Conservation (phyloP, 1,140 invertebrate species). For the Drosophila burlai region DNA sequence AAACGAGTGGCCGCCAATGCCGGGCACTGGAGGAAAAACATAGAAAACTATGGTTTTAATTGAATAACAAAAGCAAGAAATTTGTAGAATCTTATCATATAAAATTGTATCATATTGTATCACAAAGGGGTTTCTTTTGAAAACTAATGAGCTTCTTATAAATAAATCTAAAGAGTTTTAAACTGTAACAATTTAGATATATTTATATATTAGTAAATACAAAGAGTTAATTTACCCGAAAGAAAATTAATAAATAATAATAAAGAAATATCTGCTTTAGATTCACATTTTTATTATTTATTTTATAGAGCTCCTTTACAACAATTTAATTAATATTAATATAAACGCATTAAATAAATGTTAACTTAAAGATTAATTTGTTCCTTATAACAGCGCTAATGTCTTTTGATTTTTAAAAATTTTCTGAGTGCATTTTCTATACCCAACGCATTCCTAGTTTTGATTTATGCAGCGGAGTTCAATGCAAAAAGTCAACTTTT, state of each 20-base stretch:
- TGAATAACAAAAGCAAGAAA: neutral
- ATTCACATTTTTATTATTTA: too few species aligned
- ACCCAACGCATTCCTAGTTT: slow-evolving; percentile 41
- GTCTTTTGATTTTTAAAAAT: neutral
- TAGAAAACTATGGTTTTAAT: neutral
- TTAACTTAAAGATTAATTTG: neutral
- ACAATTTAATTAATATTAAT: neutral
- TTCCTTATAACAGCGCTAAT: too few species aligned
- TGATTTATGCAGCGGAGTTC: slow-evolving; percentile 76
- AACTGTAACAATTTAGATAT: too few species aligned
- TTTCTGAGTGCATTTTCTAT: neutral
- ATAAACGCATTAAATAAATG: neutral
- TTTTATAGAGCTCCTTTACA: too few species aligned
- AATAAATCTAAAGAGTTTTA: too few species aligned
- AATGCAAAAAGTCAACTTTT: slow-evolving; percentile 80
- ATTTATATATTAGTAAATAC: too few species aligned
- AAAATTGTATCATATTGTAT: too few species aligned
- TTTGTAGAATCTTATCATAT: too few species aligned
- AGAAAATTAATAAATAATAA: neutral
- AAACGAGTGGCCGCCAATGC: slow-evolving; percentile 18
- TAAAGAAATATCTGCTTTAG: neutral
- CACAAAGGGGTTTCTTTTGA: too few species aligned
- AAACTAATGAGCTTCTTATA: too few species aligned
- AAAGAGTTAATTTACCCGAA: neutral
- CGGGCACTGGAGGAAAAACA: slow-evolving; percentile 9